A percentile compares a stretch with the other conserved stretches of the same genome.
Conservation (phyloP, 2,888 invertebrate species). For the Oeneis ivallda region DNA sequence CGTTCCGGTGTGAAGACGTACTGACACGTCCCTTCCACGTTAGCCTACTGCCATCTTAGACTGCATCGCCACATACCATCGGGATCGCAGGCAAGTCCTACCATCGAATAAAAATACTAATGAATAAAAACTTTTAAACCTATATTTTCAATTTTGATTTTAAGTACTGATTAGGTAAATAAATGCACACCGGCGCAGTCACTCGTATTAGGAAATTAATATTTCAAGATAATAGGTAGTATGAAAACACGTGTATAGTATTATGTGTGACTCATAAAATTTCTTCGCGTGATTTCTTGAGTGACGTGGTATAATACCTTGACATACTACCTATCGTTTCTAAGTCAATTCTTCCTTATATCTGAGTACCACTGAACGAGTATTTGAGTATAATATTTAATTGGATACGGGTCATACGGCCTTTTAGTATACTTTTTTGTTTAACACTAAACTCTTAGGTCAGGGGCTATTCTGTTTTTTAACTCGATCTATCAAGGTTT, state of each 20-base stretch:
- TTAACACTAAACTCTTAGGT: background rate
- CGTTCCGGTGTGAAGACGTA: too few species aligned
- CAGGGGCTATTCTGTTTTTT: slow-evolving; percentile 7
- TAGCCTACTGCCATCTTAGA: too few species aligned
- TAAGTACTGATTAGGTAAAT: too few species aligned
- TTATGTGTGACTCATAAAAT: slow-evolving; percentile 16
- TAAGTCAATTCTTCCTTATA: background rate
- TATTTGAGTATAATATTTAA: slow-evolving; percentile 5
- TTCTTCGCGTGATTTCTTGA: slow-evolving; percentile 17
- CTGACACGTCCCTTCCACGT: too few species aligned
- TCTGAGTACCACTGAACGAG: background rate
- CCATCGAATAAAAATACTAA: too few species aligned
- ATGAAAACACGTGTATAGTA: slow-evolving; percentile 1
- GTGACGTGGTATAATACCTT: slow-evolving; percentile 16
- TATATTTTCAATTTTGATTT: too few species aligned
- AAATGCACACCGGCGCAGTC: too few species aligned
- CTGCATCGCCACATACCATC: too few species aligned
- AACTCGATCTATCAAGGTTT: slow-evolving; percentile 6
- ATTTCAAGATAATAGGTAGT: background rate
- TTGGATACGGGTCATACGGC: background rate
- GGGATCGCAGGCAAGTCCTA: too few species aligned
- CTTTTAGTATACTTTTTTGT: slow-evolving; percentile 8
- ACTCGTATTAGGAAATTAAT: background rate
- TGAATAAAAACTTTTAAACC: too few species aligned
- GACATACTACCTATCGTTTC: slow-evolving; percentile 11